phyloP scores from a whole-genome alignment of 1,140 invertebrate species.

The Dendrolimus punctatus region DNA sequence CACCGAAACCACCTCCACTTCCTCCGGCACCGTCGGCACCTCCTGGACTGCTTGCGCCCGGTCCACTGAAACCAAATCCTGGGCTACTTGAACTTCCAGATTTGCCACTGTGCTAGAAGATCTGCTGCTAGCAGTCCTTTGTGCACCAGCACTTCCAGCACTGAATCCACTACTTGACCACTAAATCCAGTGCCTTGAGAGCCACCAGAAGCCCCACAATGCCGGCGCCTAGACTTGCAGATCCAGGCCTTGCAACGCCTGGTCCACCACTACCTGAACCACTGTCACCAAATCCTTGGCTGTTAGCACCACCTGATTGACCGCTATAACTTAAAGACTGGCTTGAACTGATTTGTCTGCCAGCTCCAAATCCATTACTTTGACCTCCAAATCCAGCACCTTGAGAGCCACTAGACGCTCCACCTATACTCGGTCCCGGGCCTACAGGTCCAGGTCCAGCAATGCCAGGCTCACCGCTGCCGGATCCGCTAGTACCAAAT shows the following conservation, averaged over 20 bases:
- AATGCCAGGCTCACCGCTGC: neutral
- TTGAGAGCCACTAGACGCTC: conserved; percentile 2
- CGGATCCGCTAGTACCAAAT: neutral
- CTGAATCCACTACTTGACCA: neutral
- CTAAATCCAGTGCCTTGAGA: conserved; percentile 1
- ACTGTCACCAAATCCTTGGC: too few relatives aligned
- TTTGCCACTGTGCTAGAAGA: neutral
- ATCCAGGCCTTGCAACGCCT: too few relatives aligned
- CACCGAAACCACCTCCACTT: too few relatives aligned
- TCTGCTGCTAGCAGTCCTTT: neutral
- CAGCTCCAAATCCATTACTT: too few relatives aligned
- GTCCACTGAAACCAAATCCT: too few relatives aligned
- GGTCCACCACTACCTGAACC: neutral
- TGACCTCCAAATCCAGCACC: neutral
- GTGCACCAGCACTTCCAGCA: neutral
- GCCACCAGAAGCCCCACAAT: conserved; percentile 1
- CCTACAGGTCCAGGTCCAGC: too few relatives aligned
- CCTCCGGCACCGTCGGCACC: neutral
- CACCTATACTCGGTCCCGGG: neutral
- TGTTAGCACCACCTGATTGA: too few relatives aligned
- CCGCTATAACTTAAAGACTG: too few relatives aligned
- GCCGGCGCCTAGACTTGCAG: too few relatives aligned
- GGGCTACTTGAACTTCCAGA: too few relatives aligned
- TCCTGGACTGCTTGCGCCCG: neutral
- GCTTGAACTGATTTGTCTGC: too few relatives aligned